These are phyloP conservation scores for Tipula lateralis DNA, from an alignment of 2,888 invertebrate genomes.

Conservation along the genomic window DNA sequence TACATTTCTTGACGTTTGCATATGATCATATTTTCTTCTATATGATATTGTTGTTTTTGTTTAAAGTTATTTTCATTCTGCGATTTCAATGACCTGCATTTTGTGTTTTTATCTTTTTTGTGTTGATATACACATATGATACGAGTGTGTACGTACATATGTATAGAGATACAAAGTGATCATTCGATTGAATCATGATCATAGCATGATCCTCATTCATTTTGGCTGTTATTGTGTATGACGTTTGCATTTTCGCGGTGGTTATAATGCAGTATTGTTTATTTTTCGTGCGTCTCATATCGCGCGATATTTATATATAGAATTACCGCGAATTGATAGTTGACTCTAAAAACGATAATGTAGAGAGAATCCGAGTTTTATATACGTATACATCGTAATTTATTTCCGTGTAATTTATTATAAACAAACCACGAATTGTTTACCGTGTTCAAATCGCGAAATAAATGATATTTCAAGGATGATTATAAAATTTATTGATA, in stretches of 20 bases:
- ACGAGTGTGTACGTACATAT: no score
- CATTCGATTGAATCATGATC: background rate
- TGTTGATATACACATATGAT: background rate
- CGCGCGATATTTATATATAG: background rate
- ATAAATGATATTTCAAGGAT: background rate
- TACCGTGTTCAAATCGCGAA: background rate
- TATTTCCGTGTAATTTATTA: background rate
- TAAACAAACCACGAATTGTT: no score
- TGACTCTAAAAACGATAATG: background rate
- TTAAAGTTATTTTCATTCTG: background rate
- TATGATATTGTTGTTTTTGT: background rate
- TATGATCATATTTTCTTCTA: background rate
- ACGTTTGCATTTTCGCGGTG: no score
- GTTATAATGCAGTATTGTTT: no score
- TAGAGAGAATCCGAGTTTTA: background rate
- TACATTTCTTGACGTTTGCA: background rate
- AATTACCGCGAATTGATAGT: background rate
- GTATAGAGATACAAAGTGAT: background rate
- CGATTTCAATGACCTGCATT: slow-evolving; percentile 19
- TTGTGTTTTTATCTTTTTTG: background rate
- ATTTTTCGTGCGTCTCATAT: background rate
- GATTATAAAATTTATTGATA: background rate
- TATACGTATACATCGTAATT: background rate
- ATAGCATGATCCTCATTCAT: no score
- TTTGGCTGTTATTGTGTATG: no score